These are phyloP conservation scores for Cancer borealis DNA, from an alignment of 2,888 invertebrate species.

Conservation along the genomic window DNA sequence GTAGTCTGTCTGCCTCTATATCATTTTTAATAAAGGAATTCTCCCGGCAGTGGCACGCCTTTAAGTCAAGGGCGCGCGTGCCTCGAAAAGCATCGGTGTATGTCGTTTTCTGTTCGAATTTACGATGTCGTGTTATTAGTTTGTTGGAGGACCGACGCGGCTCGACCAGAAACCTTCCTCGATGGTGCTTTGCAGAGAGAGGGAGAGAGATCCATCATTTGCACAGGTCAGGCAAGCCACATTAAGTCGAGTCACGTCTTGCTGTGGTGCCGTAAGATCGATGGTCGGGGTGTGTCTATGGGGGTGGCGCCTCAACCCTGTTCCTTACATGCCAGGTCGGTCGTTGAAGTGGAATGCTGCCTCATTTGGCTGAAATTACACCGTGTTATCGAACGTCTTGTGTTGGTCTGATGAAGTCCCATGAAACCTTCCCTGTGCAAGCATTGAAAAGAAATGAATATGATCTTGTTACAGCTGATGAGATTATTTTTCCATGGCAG, in stretches of 20 bases:
- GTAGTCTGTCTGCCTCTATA: not conserved
- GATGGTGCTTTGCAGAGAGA: not conserved
- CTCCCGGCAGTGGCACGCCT: not conserved
- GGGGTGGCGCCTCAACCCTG: not conserved
- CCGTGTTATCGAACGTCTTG: not conserved
- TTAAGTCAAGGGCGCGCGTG: not conserved
- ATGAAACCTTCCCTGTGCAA: not conserved
- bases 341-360: not conserved
- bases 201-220: not conserved
- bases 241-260: not conserved
- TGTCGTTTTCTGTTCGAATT: not conserved
- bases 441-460: not conserved
- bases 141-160: not conserved
- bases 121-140: not conserved
- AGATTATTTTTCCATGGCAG: not conserved
- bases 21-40: not conserved
- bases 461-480: no score
- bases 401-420: conserved; percentile 31
- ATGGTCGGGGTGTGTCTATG: not conserved
- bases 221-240: not conserved
- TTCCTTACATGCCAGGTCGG: not conserved
- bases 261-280: not conserved
- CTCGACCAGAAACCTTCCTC: no score
- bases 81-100: not conserved
- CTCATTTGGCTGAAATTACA: not conserved